A percentile compares a stretch with the other conserved stretches of the same genome.
These are phyloP conservation scores for Camponotus floridanus DNA, from an alignment of 1,140 invertebrate species.

Conservation along the genomic window DNA sequence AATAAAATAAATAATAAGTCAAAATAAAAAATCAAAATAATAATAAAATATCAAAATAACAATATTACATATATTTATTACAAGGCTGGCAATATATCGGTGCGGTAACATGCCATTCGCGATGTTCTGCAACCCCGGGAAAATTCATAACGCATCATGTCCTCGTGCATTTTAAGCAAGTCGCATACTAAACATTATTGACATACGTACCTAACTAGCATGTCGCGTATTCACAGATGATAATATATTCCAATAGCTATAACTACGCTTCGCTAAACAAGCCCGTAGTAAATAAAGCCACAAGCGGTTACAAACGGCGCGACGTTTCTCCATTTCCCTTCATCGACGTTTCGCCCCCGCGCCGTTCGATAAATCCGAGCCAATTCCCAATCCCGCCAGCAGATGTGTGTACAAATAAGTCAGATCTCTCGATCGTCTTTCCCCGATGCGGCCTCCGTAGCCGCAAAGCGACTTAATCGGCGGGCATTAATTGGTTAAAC, in stretches of 20 bases:
- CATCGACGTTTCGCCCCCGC: neutral
- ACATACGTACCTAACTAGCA: conserved; percentile 42
- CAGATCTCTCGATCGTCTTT: conserved; percentile 51
- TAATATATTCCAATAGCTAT: conserved; percentile 45
- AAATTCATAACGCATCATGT: conserved; percentile 28
- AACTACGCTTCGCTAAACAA: conserved; percentile 50
- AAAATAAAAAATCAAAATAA: no score
- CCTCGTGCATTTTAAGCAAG: conserved; percentile 48
- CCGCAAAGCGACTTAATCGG: conserved; percentile 55
- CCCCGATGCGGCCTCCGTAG: conserved; percentile 17
- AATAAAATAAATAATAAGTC: no score
- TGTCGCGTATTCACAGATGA: conserved; percentile 10
- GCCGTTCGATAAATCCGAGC: conserved; percentile 61
- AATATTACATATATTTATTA: neutral
- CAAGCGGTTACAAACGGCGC: conserved; percentile 7
- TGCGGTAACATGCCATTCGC: neutral
- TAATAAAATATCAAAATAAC: no score
- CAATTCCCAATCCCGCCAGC: conserved; percentile 30
- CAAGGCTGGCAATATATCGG: neutral
- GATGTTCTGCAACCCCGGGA: neutral
- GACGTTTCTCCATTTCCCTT: conserved; percentile 35
- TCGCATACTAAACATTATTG: conserved; percentile 51
- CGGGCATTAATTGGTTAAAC: conserved; percentile 68
- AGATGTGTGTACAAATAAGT: conserved; percentile 31
- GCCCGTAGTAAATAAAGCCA: conserved; percentile 33